Conservation (phyloP, 2,888 invertebrate genomes). For the Andrena minutula region DNA sequence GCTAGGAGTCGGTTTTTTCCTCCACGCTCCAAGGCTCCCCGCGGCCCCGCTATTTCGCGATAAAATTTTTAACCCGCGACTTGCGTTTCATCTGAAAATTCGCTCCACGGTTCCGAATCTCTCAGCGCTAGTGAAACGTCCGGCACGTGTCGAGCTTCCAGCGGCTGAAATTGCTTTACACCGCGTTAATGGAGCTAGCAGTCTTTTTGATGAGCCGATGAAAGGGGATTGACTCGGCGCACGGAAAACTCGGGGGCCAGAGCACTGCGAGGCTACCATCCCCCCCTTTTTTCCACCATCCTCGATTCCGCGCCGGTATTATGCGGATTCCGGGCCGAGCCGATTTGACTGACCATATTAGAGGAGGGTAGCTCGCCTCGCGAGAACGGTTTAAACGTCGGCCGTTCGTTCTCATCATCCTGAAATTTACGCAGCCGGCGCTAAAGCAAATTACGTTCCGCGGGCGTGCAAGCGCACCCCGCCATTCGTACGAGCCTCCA, state of each 20-base stretch:
- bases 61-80: no score
- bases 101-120: not conserved
- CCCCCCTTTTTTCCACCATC: conserved; percentile 40
- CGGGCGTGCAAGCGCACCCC: conserved; percentile 59
- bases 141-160: conserved; percentile 5
- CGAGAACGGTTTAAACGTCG: conserved; percentile 71
- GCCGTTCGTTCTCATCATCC: conserved; percentile 78
- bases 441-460: conserved; percentile 78
- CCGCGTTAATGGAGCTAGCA: conserved; percentile 61
- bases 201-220: conserved; percentile 33
- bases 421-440: conserved; percentile 76
- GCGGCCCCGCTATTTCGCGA: no score
- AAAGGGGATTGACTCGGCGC: conserved; percentile 59
- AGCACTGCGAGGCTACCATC: not conserved
- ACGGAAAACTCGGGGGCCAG: conserved; percentile 14
- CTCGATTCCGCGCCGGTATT: conserved; percentile 49
- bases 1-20: no score
- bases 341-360: conserved; percentile 70
- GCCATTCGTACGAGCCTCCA: conserved; percentile 61
- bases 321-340: conserved; percentile 58
- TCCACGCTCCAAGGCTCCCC: no score
- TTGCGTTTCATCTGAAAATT: no score
- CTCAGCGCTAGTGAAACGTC: conserved; percentile 7
- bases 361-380: conserved; percentile 60
- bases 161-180: conserved; percentile 63